Base-by-base conservation (phyloP, 1,140 invertebrate species). In the Aphaenogaster floridana region DNA sequence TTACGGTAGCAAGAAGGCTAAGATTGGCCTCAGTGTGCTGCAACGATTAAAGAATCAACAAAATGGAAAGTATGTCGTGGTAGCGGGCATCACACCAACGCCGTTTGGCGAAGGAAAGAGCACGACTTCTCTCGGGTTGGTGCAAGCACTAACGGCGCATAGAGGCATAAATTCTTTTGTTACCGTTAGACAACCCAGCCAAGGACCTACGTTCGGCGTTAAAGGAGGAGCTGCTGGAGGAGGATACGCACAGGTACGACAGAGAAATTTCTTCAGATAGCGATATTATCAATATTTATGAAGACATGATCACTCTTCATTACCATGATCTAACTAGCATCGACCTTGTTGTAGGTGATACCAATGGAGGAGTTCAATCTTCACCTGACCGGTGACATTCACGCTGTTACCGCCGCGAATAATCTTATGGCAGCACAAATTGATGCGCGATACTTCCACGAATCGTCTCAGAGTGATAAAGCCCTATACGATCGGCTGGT, bases 361-460 rank as follows among this genome's bases (percentile, higher is more conserved):
- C 99, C 99, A 0, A 99, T 99, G 99, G 99, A 99, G 95, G 99
- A 99, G 92, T 99, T 99, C 94, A 99, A 99, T 96, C 96, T 99
- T 11, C 99, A 99, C 95, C 96, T 99, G 68, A 99, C 99, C 8
- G 99, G 99, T 21, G 99, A 99, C 94, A 99, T 99, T 89, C 99
- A 99, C 95, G 99, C 99, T 0, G 98, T 99, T 5, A 98, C 98
- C 0, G 99, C 99, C 5, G 99, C 99, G 8, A 99, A 99, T 95
- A 99, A 99, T 96, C 96, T 99, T 7, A 95, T 99, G 1, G 99
- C 99, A 28, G 99, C 99, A 4, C 98, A 98, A 93, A 96, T 99
- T 91, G 99, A 99, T 95, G 98, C 99, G 2, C 96, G 99, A 92
- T 99, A 99, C 92, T 99, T 99, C 95, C 99, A 99, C 94, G 99